phyloP scores from a whole-genome alignment of 1,140 invertebrate genomes.

The Eufriesea mexicana region DNA sequence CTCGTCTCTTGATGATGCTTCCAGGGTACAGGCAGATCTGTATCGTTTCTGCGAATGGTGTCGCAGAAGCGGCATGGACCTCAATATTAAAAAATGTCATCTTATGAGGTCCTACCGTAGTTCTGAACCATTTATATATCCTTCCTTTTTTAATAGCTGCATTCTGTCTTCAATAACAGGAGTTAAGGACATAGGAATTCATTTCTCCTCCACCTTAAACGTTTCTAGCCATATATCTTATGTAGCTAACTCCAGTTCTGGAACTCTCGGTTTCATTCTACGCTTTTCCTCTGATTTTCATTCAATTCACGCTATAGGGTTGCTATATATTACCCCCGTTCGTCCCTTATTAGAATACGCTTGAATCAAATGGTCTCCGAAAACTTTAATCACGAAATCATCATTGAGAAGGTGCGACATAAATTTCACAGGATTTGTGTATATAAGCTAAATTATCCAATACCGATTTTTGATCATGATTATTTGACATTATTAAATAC shows the following conservation, averaged over 20 bases:
- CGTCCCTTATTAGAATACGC: not conserved
- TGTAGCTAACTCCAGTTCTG: not conserved
- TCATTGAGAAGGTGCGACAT: not conserved
- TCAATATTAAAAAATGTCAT: not conserved
- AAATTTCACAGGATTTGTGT: not conserved
- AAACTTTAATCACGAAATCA: constrained; percentile 1
- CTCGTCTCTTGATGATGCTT: not conserved
- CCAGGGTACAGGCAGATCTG: not conserved
- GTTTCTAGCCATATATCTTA: not conserved
- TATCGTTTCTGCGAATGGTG: not conserved
- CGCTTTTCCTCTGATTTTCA: not conserved
- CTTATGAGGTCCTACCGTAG: not conserved
- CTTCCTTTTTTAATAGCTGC: not conserved
- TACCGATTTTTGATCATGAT: not conserved
- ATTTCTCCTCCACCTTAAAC: not conserved
- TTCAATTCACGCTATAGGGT: no score
- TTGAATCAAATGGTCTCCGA: not conserved
- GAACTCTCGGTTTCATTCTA: not conserved
- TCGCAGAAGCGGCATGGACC: not conserved
- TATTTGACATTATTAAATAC: no score
- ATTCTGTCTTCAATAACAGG: no score
- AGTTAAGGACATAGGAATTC: not conserved
- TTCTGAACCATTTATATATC: not conserved
- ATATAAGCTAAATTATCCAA: no score
- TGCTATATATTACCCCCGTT: constrained; percentile 1